phyloP scores from a whole-genome alignment of 2,888 invertebrate species.

The Parthenolecanium corni region DNA sequence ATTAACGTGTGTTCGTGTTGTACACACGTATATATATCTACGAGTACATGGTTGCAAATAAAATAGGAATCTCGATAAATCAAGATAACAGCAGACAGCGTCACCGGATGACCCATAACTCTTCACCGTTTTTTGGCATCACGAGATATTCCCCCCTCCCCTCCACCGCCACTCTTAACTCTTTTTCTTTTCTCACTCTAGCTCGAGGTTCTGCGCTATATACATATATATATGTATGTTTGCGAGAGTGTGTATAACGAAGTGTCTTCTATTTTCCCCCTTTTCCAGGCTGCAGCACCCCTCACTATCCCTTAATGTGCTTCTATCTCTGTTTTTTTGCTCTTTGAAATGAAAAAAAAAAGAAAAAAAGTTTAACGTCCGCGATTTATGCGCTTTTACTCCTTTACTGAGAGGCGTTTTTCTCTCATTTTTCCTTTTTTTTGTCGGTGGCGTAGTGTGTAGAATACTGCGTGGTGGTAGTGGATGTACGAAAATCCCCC shows the following conservation, averaged over 20 bases:
- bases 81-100: constrained; percentile 29
- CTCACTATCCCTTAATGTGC: too few species aligned
- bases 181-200: background rate
- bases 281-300: too few species aligned
- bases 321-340: background rate
- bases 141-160: constrained; percentile 18
- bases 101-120: constrained; percentile 30
- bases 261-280: too few species aligned
- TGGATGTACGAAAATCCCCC: background rate
- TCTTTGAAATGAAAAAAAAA: background rate
- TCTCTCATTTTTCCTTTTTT: too few species aligned
- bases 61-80: constrained; percentile 27
- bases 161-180: background rate
- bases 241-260: background rate
- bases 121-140: constrained; percentile 30
- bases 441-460: background rate
- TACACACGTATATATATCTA: background rate
- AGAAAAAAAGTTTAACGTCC: background rate
- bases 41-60: background rate
- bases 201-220: background rate
- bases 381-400: background rate
- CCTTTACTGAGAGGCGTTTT: background rate
- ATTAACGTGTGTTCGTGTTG: background rate
- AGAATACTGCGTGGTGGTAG: background rate
- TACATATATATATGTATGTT: too few species aligned